A percentile compares a stretch with the other conserved stretches of the same genome.
Conservation (phyloP, 2,888 invertebrate genomes). For the Drosophila seclusa region DNA sequence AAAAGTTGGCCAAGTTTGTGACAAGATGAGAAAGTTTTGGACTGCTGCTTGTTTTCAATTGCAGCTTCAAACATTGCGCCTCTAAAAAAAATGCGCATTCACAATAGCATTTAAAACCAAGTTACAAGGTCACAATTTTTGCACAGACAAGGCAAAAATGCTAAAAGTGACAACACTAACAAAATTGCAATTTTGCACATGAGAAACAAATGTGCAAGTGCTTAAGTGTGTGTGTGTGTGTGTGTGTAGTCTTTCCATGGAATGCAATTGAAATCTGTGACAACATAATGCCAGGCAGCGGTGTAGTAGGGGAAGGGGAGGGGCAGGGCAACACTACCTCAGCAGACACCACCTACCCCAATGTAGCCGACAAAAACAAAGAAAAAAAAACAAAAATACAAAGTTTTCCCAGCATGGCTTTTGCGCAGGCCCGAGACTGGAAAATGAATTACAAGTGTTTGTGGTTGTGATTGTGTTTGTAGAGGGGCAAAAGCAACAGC, state of each 20-base stretch:
- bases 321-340: conserved; percentile 10
- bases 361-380: conserved; percentile 38
- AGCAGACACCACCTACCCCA: conserved; percentile 66
- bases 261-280: conserved; percentile 76
- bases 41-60: conserved; percentile 12
- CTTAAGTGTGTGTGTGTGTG: conserved; percentile 18
- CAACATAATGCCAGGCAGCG: conserved; percentile 64
- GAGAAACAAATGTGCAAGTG: conserved; percentile 55
- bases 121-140: conserved; percentile 75
- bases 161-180: conserved; percentile 65
- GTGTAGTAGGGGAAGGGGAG: background rate
- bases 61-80: conserved; percentile 22
- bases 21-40: conserved; percentile 17
- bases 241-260: conserved; percentile 56
- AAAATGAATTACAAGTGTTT: conserved; percentile 65
- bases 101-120: conserved; percentile 73
- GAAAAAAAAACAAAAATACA: conserved; percentile 18
- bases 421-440: conserved; percentile 76
- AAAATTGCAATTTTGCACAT: conserved; percentile 76
- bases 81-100: conserved; percentile 49
- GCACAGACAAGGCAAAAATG: conserved; percentile 66
- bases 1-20: conserved; percentile 45
- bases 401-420: conserved; percentile 56
- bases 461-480: conserved; percentile 10
- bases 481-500: conserved; percentile 31